These are phyloP conservation scores for Xyliphius kryptos DNA, from an alignment of 2,113 vertebrate species.

Conservation along the genomic window DNA sequence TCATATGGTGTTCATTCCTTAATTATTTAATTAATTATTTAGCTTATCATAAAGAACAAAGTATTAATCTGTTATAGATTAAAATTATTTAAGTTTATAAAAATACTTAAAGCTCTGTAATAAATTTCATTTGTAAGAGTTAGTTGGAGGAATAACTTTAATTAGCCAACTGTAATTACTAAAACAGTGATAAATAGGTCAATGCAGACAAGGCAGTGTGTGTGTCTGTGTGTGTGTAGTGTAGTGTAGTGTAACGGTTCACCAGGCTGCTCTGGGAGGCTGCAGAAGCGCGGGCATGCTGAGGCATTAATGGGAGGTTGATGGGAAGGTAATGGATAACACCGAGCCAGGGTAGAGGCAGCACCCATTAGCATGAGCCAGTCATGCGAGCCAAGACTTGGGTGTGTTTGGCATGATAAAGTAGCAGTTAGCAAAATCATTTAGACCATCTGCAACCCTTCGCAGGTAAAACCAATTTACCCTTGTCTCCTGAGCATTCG, in stretches of 20 bases:
- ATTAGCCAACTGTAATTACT: no score
- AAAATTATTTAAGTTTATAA: no score
- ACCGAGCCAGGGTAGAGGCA: constrained; percentile 17
- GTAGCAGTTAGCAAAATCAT: constrained; percentile 25
- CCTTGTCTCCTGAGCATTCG: constrained; percentile 7
- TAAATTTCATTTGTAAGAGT: no score
- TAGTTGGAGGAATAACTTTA: no score
- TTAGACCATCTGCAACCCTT: constrained; percentile 26
- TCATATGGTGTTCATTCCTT: no score
- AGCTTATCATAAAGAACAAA: no score
- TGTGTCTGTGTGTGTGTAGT: constrained; percentile 7
- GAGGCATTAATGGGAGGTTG: constrained; percentile 39
- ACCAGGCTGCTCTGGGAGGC: constrained; percentile 15
- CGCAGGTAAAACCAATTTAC: constrained; percentile 33
- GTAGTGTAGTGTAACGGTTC: constrained; percentile 17
- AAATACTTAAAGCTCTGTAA: no score
- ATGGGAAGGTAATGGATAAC: constrained; percentile 41
- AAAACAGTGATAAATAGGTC: no score
- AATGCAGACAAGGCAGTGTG: neutral
- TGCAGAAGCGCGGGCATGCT: constrained; percentile 27
- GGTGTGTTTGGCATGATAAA: constrained; percentile 34
- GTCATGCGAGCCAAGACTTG: constrained; percentile 11
- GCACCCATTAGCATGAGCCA: constrained; percentile 33
- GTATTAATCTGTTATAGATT: no score
- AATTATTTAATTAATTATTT: no score